Evolutionary conservation across 2,797 vertebrate genomes (phyloP).

Genomic region (Myotis findleyi): DNA sequence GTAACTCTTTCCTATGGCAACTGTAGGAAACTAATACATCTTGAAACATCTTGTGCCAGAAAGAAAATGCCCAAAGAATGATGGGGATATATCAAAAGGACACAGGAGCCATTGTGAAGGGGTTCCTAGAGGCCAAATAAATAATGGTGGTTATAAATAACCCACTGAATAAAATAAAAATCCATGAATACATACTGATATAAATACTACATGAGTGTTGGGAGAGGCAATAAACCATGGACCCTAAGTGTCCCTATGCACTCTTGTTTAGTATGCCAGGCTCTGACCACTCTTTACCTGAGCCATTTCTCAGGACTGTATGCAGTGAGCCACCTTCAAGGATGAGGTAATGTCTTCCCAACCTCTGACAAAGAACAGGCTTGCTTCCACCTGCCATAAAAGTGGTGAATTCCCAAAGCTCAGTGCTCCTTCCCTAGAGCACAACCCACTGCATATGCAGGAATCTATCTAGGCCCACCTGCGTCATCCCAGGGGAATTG

Average conservation of each 20-base stretch:
- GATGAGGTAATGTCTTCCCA: background rate
- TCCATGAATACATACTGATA: background rate
- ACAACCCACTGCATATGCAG: background rate
- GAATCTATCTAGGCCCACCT: background rate
- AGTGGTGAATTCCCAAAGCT: background rate
- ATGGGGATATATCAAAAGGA: background rate
- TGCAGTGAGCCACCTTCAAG: background rate
- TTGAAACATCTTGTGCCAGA: background rate
- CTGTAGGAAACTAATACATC: background rate
- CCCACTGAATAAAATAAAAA: conserved; percentile 18
- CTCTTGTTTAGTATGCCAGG: background rate
- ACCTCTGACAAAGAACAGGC: background rate
- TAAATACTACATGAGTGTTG: background rate
- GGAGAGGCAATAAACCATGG: background rate
- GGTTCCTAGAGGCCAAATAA: background rate
- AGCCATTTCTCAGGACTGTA: background rate
- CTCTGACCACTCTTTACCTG: background rate
- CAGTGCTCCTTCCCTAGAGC: background rate
- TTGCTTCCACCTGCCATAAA: background rate
- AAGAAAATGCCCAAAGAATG: conserved; percentile 13
- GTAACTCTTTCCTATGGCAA: background rate
- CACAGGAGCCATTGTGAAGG: background rate
- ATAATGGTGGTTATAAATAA: background rate
- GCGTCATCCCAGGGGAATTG: background rate
- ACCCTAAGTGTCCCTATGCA: background rate